Base-by-base conservation (phyloP, 2,113 vertebrate species). In the Embiotoca jacksoni region DNA sequence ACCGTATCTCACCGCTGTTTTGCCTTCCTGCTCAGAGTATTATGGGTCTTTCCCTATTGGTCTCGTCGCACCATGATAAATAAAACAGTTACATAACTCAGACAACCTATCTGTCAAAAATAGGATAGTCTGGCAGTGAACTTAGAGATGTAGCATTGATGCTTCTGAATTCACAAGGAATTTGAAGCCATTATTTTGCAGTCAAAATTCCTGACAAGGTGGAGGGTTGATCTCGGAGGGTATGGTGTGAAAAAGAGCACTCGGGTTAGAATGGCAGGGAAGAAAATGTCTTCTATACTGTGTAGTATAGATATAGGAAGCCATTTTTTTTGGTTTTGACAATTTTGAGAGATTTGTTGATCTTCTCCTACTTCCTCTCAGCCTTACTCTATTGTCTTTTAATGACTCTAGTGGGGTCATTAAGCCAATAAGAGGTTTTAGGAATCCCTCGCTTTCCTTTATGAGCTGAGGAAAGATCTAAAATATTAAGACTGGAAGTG, bases 341-440 rank as follows among this genome's bases (percentile, higher is more conserved):
- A 8, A 36, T 36, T 56, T 69, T 4, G 15, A 52, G 44, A 72
- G 41, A 44, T 71, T 65, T 71, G 64, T 23, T 52, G 36, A 53
- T 47, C 36, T 52, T 33, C 46, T 44, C 8, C 13, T 6, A 8
- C 53, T 54, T 59, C 2, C 16, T 59, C 60, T 50, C 8, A 57
- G 64, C 9, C 23, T 57, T 16, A 14, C 14, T 46, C 32, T 30
- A 46, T 73, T 84, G 68, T 62, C 67, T 68, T 72, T 33, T 76
- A 35, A 80, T 67, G 72, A 76, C 67, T 72, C 60, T 69, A 15
- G 75, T 59, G 75, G 54, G 41, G 55, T 84, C 67, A 80, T 80
- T 76, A 80, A 67, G n/a, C 37, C 56, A 37, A 10, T 46, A 32
- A 49, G 44, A 58, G 33, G 13, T 35, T 54, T 63, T 52, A 57